Percentiles rank a stretch among this genome's conserved stretches.
These are phyloP conservation scores for Psix sp. DNA, from an alignment of 1,140 invertebrate species.

Conservation along the genomic window DNA sequence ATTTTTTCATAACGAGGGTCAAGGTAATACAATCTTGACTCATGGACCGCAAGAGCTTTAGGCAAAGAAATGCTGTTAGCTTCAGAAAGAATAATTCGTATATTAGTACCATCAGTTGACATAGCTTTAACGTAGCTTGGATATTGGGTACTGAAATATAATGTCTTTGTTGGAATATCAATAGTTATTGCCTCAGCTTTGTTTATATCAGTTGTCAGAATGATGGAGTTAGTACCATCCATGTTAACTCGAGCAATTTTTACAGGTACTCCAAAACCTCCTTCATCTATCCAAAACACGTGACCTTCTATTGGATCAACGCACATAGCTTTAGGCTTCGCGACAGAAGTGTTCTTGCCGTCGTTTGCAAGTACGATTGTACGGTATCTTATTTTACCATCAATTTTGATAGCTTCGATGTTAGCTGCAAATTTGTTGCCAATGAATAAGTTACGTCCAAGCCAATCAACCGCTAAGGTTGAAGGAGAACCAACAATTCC, in stretches of 20 bases:
- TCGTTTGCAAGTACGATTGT: slow-evolving; percentile 93
- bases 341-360: slow-evolving; percentile 90
- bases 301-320: slow-evolving; percentile 94
- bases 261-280: slow-evolving; percentile 90
- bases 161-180: slow-evolving; percentile 87
- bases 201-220: slow-evolving; percentile 82
- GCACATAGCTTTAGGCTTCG: slow-evolving; percentile 90
- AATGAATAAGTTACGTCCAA: slow-evolving; percentile 95
- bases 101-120: slow-evolving; percentile 85
- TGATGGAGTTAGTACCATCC: slow-evolving; percentile 89
- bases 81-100: slow-evolving; percentile 83
- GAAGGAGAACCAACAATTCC: slow-evolving; percentile 94
- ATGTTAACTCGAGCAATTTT: slow-evolving; percentile 96
- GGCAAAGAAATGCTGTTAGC: slow-evolving; percentile 85
- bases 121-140: slow-evolving; percentile 86
- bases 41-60: slow-evolving; percentile 89
- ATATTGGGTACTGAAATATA: slow-evolving; percentile 91
- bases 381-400: slow-evolving; percentile 89
- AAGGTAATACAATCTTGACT: slow-evolving; percentile 90
- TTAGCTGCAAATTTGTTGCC: slow-evolving; percentile 94
- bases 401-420: slow-evolving; percentile 93
- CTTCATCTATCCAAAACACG: slow-evolving; percentile 95
- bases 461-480: slow-evolving; percentile 96
- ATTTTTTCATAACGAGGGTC: slow-evolving; percentile 95
- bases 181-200: slow-evolving; percentile 90